Percentiles rank a stretch among this genome's conserved stretches.
These are phyloP conservation scores for Helarctos malayanus DNA, from an alignment of 2,797 vertebrate genomes.

Conservation along the genomic window DNA sequence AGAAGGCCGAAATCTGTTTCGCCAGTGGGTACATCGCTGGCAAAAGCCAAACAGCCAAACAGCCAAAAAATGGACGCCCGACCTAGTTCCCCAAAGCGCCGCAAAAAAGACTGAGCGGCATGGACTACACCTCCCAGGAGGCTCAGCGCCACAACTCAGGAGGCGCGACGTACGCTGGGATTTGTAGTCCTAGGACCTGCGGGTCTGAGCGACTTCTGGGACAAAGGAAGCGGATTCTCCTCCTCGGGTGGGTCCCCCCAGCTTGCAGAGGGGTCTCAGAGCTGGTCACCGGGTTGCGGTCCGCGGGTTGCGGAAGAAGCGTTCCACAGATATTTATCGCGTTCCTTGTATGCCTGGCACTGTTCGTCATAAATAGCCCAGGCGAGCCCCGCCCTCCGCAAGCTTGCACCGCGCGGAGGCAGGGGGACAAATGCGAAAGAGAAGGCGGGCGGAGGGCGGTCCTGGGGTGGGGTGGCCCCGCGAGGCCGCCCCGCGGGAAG, in stretches of 20 bases:
- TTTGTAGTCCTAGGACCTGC: neutral
- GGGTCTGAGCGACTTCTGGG: neutral
- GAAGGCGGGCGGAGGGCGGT: neutral
- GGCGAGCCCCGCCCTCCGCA: neutral
- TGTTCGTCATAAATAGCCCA: no score
- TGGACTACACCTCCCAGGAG: neutral
- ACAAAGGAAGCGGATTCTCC: neutral
- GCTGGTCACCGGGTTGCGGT: neutral
- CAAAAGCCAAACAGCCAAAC: neutral
- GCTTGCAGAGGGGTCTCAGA: neutral
- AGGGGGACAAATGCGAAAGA: no score
- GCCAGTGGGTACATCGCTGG: neutral
- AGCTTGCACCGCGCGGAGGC: neutral
- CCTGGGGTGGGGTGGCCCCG: no score
- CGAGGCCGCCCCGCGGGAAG: no score
- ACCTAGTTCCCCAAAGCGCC: neutral
- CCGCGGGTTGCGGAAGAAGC: neutral
- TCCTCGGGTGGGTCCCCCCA: neutral
- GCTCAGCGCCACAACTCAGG: neutral
- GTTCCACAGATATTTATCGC: neutral
- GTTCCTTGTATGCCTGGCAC: no score
- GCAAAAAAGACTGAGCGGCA: neutral
- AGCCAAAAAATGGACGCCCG: neutral
- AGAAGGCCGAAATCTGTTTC: neutral
- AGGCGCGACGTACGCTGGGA: neutral